Percentiles rank a stretch among this genome's conserved stretches.
Evolutionary conservation across 2,113 vertebrate species (phyloP).

Genomic region (Eubucco bourcierii): DNA sequence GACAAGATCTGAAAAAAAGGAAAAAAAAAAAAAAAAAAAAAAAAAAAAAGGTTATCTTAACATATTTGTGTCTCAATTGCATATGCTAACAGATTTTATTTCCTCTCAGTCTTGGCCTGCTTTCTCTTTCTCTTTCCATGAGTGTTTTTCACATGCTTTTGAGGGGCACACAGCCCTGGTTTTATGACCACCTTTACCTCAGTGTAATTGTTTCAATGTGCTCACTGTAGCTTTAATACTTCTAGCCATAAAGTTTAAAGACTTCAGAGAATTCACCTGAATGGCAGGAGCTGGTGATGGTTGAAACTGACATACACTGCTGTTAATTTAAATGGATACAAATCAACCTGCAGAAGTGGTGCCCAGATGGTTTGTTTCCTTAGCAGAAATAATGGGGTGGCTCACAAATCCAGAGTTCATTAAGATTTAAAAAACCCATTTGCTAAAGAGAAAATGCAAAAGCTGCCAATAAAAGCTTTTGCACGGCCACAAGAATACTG

Average conservation of each 20-base stretch:
- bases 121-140: not conserved
- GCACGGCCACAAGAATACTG: not conserved
- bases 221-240: slow-evolving; percentile 25
- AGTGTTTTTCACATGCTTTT: not conserved
- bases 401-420: slow-evolving; percentile 23
- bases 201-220: slow-evolving; percentile 48
- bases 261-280: slow-evolving; percentile 55
- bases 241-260: slow-evolving; percentile 54
- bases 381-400: slow-evolving; percentile 32
- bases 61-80: not conserved
- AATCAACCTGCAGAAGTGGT: slow-evolving; percentile 3
- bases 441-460: slow-evolving; percentile 32
- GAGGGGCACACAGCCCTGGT: not conserved
- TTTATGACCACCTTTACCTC: slow-evolving; percentile 28
- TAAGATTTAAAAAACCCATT: slow-evolving; percentile 46
- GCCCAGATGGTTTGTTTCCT: slow-evolving; percentile 49
- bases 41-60: not conserved
- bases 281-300: slow-evolving; percentile 15
- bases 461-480: slow-evolving; percentile 49
- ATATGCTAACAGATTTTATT: not conserved
- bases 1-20: not conserved
- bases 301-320: slow-evolving; percentile 12
- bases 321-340: slow-evolving; percentile 59
- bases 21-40: too few species aligned
- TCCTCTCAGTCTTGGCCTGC: not conserved